Evolutionary conservation across 2,113 vertebrate species (phyloP).

Genomic region (Odontesthes bonariensis): DNA sequence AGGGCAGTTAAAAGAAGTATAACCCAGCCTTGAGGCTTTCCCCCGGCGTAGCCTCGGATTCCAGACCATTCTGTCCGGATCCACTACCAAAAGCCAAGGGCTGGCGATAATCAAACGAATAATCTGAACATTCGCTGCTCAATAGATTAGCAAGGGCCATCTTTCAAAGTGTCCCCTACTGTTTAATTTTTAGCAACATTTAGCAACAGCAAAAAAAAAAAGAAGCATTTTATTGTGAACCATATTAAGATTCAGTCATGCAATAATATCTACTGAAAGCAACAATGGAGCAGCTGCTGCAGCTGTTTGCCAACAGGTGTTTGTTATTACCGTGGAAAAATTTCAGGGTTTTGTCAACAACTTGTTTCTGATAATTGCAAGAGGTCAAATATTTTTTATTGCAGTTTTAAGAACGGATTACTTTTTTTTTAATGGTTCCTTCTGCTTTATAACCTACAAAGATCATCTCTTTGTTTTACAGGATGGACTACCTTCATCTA

Average conservation of each 20-base stretch:
- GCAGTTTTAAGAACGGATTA: background rate
- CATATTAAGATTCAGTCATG: no score
- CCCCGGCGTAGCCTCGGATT: slow-evolving; percentile 55
- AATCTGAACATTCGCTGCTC: slow-evolving; percentile 82
- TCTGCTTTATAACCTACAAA: background rate
- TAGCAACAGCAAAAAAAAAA: no score
- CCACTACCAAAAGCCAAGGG: slow-evolving; percentile 47
- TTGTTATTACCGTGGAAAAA: background rate
- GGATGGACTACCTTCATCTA: slow-evolving; percentile 87
- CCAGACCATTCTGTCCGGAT: slow-evolving; percentile 50
- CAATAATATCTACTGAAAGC: no score
- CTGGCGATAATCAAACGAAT: slow-evolving; percentile 71
- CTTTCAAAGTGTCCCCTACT: slow-evolving; percentile 74
- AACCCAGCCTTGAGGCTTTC: slow-evolving; percentile 69
- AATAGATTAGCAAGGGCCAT: slow-evolving; percentile 90
- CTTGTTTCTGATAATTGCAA: background rate
- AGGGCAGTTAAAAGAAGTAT: no score
- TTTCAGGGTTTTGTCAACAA: background rate
- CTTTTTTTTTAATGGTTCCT: background rate
- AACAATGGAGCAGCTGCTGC: no score
- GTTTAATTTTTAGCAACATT: no score
- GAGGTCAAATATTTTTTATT: background rate
- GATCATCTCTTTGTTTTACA: slow-evolving; percentile 51
- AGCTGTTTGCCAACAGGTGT: no score
- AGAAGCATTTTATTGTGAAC: no score